Base-by-base conservation (phyloP, 2,888 invertebrate species). In the Xanthorhoe designata region DNA sequence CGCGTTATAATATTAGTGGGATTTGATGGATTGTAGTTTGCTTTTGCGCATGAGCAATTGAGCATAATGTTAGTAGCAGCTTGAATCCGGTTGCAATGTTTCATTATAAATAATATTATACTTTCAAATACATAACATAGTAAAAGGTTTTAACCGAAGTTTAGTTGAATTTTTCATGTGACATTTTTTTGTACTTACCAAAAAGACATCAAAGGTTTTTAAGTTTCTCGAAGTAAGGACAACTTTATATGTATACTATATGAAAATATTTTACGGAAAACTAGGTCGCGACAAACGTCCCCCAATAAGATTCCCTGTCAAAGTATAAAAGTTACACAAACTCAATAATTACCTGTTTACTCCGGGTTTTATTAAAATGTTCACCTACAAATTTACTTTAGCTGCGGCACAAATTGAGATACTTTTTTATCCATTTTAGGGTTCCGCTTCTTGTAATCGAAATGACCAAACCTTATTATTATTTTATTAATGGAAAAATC, bases 371-470 rank as follows among this genome's bases (percentile, higher is more conserved):
- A 47, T 54, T 55, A 59, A 66, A 66, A 51, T 49, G 55, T 61
- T 64, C 64, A 64, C 68, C 64, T 84, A 82, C 87, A 87, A 67
- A 63, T 88, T 87, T 86, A 86, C 88, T 88, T 86, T 84, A 83
- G 83, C 83, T 86, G 82, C 82, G 89, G 89, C 89, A 88, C 87
- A 87, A 90, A 90, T 89, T 89, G 89, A 85, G 88, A 87, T 66
- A 66, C 54, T 71, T 68, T 62, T 61, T 55, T 42, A 64, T 54
- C 49, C 64, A 51, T 49, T 59, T 63, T 55, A 63, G 51, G 47
- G 67, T 47, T 60, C 63, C 35, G 50, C 52, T 42, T 42, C 38
- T 13, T 13, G 3, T 13, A 2, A 42, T 42, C 2, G 0, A 42
- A 42, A 42, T 42, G 4, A 13, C 13, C 3, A 42, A 13, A 42